These are phyloP conservation scores for Cybosia mesomella DNA, from an alignment of 2,888 invertebrate species.

Conservation along the genomic window DNA sequence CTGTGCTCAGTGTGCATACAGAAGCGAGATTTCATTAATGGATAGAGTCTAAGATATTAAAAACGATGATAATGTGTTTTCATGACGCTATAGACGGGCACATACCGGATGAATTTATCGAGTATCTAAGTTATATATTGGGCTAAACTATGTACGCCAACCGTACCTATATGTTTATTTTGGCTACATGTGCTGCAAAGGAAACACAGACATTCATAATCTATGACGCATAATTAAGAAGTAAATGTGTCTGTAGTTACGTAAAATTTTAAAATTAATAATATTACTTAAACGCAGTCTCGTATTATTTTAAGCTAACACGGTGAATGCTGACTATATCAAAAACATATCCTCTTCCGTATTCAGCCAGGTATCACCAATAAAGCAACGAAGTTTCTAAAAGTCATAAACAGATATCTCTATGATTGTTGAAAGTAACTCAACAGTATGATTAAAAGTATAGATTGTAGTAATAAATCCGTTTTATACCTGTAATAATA, in stretches of 20 bases:
- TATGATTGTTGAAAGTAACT: constrained; percentile 24
- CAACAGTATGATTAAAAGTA: constrained; percentile 20
- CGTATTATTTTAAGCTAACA: not conserved
- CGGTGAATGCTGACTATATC: not conserved
- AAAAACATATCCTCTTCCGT: not conserved
- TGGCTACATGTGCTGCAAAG: constrained; percentile 26
- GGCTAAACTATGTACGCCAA: not conserved
- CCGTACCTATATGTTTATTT: not conserved
- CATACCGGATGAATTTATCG: not conserved
- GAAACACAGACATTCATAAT: constrained; percentile 7
- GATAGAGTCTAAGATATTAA: constrained; percentile 3
- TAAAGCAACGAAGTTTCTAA: constrained; percentile 35
- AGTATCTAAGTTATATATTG: not conserved
- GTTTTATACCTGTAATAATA: constrained; percentile 15
- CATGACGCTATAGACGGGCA: not conserved
- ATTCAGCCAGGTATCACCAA: constrained; percentile 16
- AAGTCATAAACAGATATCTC: constrained; percentile 32
- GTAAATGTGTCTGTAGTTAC: constrained; percentile 16
- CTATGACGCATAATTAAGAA: constrained; percentile 23
- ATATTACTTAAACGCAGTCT: not conserved
- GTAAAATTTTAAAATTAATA: not conserved
- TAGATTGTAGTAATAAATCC: constrained; percentile 39
- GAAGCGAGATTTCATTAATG: constrained; percentile 1
- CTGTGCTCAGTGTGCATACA: not conserved
- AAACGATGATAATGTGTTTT: not conserved